Conservation (phyloP, 2,888 invertebrate genomes). For the Isotomurus palustris region DNA sequence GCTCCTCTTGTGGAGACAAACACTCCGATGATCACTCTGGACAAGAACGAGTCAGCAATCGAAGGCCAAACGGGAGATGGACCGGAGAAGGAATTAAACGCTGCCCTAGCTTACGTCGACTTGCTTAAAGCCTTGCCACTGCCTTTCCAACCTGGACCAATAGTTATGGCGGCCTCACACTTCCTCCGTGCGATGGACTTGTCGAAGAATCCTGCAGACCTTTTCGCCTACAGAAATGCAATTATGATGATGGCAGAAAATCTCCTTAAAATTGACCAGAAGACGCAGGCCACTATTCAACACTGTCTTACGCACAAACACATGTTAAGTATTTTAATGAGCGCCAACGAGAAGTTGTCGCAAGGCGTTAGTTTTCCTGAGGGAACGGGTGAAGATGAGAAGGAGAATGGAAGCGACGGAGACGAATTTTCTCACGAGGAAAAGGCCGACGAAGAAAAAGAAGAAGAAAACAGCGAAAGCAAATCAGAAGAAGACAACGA, state of each 20-base stretch:
- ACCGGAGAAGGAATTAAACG: constrained; percentile 26
- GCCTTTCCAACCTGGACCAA: constrained; percentile 31
- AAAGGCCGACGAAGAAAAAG: not conserved
- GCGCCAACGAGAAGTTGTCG: constrained; percentile 36
- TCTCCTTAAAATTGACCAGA: constrained; percentile 29
- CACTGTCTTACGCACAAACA: constrained; percentile 39
- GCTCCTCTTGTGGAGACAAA: constrained; percentile 28
- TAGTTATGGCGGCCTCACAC: constrained; percentile 39
- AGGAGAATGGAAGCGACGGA: too few species aligned
- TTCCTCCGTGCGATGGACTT: constrained; percentile 37
- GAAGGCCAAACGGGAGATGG: constrained; percentile 18
- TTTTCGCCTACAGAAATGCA: constrained; percentile 35
- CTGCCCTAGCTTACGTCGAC: constrained; percentile 38
- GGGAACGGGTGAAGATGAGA: too few species aligned
- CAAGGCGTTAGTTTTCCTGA: too few species aligned
- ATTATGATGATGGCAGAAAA: constrained; percentile 36
- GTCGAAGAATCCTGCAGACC: constrained; percentile 10
- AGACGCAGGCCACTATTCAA: constrained; percentile 35
- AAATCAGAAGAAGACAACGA: not conserved
- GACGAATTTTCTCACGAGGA: not conserved
- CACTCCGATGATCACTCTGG: constrained; percentile 34
- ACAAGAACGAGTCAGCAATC: constrained; percentile 35
- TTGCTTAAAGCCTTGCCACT: constrained; percentile 35
- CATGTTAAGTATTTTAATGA: constrained; percentile 34
- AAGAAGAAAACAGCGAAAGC: not conserved